phyloP scores from a whole-genome alignment of 2,113 vertebrate species.

The Cettia cetti region DNA sequence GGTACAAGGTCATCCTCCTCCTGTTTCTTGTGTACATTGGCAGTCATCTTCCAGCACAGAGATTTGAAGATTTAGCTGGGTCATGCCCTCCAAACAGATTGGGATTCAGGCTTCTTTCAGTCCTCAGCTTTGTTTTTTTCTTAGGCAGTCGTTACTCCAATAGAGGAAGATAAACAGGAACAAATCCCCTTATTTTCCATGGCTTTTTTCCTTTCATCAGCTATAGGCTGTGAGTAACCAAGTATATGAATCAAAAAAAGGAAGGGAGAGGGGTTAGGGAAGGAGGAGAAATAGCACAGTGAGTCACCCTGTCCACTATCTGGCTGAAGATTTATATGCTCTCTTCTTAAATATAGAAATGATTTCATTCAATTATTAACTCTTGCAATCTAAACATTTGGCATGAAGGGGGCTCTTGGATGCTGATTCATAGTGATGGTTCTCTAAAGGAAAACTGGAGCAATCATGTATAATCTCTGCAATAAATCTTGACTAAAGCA shows the following conservation, averaged over 20 bases:
- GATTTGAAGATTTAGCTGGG: background rate
- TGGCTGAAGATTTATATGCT: constrained; percentile 30
- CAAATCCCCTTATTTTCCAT: background rate
- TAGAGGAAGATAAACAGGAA: background rate
- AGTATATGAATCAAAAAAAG: background rate
- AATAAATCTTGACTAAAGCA: constrained; percentile 50
- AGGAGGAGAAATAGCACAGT: constrained; percentile 39
- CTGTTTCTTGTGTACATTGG: background rate
- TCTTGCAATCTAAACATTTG: constrained; percentile 16
- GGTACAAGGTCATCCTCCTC: background rate
- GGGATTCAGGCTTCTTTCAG: background rate
- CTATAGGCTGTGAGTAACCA: background rate
- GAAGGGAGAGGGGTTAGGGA: background rate
- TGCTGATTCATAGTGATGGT: constrained; percentile 37
- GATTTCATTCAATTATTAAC: constrained; percentile 58
- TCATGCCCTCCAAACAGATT: background rate
- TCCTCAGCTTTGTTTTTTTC: background rate
- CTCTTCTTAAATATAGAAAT: constrained; percentile 53
- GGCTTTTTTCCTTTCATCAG: background rate
- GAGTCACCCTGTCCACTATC: constrained; percentile 49
- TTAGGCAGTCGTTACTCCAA: background rate
- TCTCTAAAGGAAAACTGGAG: constrained; percentile 41
- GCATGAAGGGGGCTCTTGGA: background rate
- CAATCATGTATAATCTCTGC: constrained; percentile 37
- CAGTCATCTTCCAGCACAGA: background rate